Base-by-base conservation (phyloP, 2,113 vertebrate genomes). In the Crocuta crocuta region DNA sequence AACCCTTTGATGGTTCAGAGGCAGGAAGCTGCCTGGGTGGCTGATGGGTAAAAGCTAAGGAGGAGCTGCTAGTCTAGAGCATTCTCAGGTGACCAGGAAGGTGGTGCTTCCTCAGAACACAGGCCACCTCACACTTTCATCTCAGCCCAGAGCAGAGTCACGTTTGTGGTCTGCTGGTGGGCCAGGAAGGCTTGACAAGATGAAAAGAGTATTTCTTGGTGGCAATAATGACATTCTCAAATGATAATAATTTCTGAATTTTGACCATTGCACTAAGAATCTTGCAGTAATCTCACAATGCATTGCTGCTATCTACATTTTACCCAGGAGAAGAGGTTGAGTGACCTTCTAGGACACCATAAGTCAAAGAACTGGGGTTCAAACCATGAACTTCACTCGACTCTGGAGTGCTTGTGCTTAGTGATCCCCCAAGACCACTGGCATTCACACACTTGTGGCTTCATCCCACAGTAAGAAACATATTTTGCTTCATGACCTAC, bases 1-100 rank as follows among this genome's bases (percentile, higher is more conserved):
- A 55, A 91, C 39, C 91, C 97, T 95, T 68, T 93, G 71, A 73
- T 91, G 96, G 94, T 97, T 97, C 97, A 99, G 93, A 97, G 92
- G 90, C 71, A 97, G 96, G 97, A 98, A 97, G 97, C 94, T 63
- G 33, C 82, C 91, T 83, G 35, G 91, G 82, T 19, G 90, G 95
- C 78, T 66, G 61, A 89, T 21, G 24, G 94, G 45, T 78, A 35
- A 92, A 88, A n/a, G n/a, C 71, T 90, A 94, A 94, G 95, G 94
- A 96, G 70, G 50, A 95, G 92, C 74, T 23, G 45, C 70, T 10
- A 16, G 78, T 79, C 71, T 81, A 70, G 76, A 95, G 95, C 92
- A 70, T 76, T 91, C 58, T 68, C 95, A 88, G 88, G 82, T 39
- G 76, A 45, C 70, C 71, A 12, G 82, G n/a, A 50, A 65, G 21